Conservation (phyloP, 1,140 invertebrate genomes). For the Cydia fagiglandana region DNA sequence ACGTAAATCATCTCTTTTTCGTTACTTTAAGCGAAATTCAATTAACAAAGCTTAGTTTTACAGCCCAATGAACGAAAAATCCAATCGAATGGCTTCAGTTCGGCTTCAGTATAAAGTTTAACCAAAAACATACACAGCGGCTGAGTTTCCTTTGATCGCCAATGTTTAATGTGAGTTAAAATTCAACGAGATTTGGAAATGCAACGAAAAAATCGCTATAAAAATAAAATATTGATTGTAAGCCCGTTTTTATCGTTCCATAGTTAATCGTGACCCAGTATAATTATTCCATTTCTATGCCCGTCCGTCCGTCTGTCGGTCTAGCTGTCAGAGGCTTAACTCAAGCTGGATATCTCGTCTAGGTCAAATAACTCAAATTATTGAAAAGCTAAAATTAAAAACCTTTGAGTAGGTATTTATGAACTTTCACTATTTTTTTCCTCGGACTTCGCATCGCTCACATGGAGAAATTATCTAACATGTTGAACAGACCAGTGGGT, state of each 20-base stretch:
- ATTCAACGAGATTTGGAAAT: conserved; percentile 3
- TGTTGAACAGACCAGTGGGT: too few relatives aligned
- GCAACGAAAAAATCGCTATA: background rate
- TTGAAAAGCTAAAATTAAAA: too few relatives aligned
- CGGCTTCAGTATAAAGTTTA: conserved; percentile 10
- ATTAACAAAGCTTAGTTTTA: conserved; percentile 1
- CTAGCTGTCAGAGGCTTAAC: too few relatives aligned
- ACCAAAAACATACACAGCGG: conserved; percentile 7
- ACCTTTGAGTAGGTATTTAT: too few relatives aligned
- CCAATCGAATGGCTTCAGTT: conserved; percentile 2
- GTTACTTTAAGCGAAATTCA: background rate
- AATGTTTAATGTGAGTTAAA: background rate
- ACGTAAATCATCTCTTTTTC: background rate
- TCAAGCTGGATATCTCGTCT: too few relatives aligned
- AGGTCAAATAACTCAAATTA: too few relatives aligned
- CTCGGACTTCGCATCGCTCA: too few relatives aligned
- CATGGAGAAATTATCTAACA: too few relatives aligned
- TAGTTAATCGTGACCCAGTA: background rate
- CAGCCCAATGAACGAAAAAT: background rate
- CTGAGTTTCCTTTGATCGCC: conserved; percentile 16
- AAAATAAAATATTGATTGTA: background rate
- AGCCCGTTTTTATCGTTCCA: background rate
- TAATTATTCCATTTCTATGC: background rate
- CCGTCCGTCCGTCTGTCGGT: too few relatives aligned
- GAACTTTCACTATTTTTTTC: too few relatives aligned